These are phyloP conservation scores for Eupithecia exiguata DNA, from an alignment of 2,888 invertebrate species.

Conservation along the genomic window DNA sequence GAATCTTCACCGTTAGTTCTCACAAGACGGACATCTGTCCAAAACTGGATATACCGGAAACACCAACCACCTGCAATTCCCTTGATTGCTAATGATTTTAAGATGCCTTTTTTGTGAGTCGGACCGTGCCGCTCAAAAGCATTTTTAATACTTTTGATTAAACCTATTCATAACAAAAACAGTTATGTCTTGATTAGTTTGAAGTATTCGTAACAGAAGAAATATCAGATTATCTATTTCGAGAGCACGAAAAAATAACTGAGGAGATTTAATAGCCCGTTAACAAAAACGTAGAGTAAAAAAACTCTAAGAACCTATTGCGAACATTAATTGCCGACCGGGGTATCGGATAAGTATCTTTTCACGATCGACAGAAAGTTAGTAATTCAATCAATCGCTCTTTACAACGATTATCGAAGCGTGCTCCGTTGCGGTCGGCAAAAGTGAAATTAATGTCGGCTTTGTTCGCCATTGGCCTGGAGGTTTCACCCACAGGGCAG, in stretches of 20 bases:
- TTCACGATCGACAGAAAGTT: constrained; percentile 64
- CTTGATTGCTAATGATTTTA: constrained; percentile 48
- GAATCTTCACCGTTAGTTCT: constrained; percentile 69
- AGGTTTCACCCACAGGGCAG: constrained; percentile 55
- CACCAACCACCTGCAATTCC: constrained; percentile 63
- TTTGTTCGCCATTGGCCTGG: constrained; percentile 54
- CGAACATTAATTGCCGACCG: constrained; percentile 36
- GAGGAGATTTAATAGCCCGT: constrained; percentile 1
- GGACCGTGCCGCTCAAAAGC: constrained; percentile 40
- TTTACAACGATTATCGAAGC: constrained; percentile 71
- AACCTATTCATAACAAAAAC: constrained; percentile 27
- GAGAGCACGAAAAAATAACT: not conserved
- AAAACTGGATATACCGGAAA: constrained; percentile 80
- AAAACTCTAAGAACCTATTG: constrained; percentile 41
- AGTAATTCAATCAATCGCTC: constrained; percentile 66
- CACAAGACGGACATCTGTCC: constrained; percentile 72
- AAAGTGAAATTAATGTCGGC: constrained; percentile 70
- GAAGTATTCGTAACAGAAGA: constrained; percentile 19
- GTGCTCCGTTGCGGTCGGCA: constrained; percentile 59
- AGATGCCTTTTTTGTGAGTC: constrained; percentile 46
- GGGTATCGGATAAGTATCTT: constrained; percentile 48
- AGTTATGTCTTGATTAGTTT: constrained; percentile 23
- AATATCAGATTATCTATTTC: not conserved
- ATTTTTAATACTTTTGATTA: constrained; percentile 44
- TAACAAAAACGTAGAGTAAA: not conserved